Evolutionary conservation across 2,888 invertebrate species (phyloP).

Genomic region (Ormyrus labotus): DNA sequence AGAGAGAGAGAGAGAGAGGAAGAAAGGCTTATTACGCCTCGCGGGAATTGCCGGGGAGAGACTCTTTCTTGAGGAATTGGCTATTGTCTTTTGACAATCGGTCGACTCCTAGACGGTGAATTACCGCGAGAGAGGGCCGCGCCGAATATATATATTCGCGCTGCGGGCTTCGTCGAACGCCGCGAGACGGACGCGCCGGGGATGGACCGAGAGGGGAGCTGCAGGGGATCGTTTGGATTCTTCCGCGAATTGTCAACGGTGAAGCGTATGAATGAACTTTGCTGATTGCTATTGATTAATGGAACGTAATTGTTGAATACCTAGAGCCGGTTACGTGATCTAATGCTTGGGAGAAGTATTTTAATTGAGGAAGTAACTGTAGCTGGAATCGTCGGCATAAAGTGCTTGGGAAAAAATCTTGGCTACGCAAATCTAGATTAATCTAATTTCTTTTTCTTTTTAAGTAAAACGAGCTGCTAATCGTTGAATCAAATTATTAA

Average conservation of each 20-base stretch:
- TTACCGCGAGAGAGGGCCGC: constrained; percentile 11
- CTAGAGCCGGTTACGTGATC: no score
- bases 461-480: no score
- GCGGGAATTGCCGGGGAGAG: constrained; percentile 27
- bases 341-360: no score
- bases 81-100: constrained; percentile 51
- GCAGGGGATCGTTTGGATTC: background rate
- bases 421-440: no score
- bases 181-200: background rate
- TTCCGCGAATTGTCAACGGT: no score
- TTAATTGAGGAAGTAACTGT: no score
- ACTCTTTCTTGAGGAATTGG: constrained; percentile 39
- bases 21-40: constrained; percentile 35
- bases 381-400: no score
- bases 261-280: background rate
- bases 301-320: no score
- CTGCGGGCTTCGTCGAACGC: background rate
- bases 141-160: constrained; percentile 16
- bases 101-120: constrained; percentile 25
- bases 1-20: background rate
- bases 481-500: no score
- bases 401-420: no score
- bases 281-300: background rate
- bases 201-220: background rate
- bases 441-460: no score